phyloP scores from a whole-genome alignment of 2,113 vertebrate species.

The Noctilio leporinus region DNA sequence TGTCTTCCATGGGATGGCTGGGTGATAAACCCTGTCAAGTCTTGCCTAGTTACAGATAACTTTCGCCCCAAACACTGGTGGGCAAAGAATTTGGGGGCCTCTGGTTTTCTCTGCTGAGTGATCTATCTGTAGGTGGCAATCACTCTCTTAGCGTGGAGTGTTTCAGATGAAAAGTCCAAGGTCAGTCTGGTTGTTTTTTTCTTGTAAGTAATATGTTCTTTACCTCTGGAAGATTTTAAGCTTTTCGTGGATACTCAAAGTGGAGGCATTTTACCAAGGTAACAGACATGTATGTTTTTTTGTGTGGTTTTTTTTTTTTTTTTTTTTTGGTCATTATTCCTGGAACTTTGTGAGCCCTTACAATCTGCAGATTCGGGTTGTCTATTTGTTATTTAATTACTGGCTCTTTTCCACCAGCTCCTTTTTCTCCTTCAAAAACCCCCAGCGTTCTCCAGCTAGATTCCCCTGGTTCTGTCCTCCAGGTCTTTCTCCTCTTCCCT shows the following conservation, averaged over 20 bases:
- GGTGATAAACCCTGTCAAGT: background rate
- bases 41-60: background rate
- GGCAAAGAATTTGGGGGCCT: background rate
- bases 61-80: background rate
- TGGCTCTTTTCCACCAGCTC: background rate
- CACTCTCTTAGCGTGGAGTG: background rate
- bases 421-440: background rate
- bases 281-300: background rate
- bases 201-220: background rate
- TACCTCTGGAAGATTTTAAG: background rate
- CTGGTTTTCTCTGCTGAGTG: background rate
- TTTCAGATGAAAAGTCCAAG: slow-evolving; percentile 2
- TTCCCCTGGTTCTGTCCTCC: background rate
- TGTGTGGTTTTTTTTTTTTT: slow-evolving; percentile 29
- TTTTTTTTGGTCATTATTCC: background rate
- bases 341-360: background rate
- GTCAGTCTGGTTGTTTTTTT: background rate
- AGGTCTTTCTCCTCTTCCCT: background rate
- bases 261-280: background rate
- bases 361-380: background rate
- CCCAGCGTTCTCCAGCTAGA: background rate
- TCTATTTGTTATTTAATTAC: background rate
- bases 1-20: background rate
- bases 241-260: background rate
- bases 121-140: background rate